These are phyloP conservation scores for Brachyopa scutellaris DNA, from an alignment of 2,888 invertebrate species.

Conservation along the genomic window DNA sequence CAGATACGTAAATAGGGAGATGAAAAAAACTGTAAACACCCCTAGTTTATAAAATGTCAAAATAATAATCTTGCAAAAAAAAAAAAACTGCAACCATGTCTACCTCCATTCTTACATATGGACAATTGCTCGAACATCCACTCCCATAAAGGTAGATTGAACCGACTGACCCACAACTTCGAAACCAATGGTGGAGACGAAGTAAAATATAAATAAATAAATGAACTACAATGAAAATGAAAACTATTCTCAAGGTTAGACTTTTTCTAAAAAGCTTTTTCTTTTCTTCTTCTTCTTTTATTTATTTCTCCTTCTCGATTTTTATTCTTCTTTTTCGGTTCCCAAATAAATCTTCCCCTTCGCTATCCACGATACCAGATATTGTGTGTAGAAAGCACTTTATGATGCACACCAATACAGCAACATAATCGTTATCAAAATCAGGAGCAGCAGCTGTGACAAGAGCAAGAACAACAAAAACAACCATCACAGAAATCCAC, in stretches of 20 bases:
- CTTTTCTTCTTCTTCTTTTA: slow-evolving; percentile 1
- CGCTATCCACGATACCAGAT: slow-evolving; percentile 5
- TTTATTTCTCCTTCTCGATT: slow-evolving; percentile 5
- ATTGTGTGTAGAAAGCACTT: background rate
- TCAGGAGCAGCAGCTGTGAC: slow-evolving; percentile 48
- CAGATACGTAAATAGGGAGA: too few species aligned
- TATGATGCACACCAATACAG: slow-evolving; percentile 37
- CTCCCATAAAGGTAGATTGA: background rate
- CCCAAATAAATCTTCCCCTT: slow-evolving; percentile 33
- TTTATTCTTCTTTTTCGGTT: background rate
- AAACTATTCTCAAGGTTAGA: slow-evolving; percentile 57
- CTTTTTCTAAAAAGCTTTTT: slow-evolving; percentile 33
- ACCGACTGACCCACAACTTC: background rate
- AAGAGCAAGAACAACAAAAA: slow-evolving; percentile 22
- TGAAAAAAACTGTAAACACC: too few species aligned
- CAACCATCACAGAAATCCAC: background rate
- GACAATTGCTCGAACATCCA: slow-evolving; percentile 13
- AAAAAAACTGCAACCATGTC: slow-evolving; percentile 13
- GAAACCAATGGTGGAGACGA: background rate
- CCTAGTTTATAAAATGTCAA: too few species aligned
- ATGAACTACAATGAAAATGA: slow-evolving; percentile 56
- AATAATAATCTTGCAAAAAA: too few species aligned
- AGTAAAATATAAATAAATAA: slow-evolving; percentile 29
- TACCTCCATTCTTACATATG: slow-evolving; percentile 38
- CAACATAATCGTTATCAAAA: slow-evolving; percentile 25